A percentile compares a stretch with the other conserved stretches of the same genome.
Evolutionary conservation across 2,797 vertebrate species (phyloP).

Genomic region (Anolis apletophallus): DNA sequence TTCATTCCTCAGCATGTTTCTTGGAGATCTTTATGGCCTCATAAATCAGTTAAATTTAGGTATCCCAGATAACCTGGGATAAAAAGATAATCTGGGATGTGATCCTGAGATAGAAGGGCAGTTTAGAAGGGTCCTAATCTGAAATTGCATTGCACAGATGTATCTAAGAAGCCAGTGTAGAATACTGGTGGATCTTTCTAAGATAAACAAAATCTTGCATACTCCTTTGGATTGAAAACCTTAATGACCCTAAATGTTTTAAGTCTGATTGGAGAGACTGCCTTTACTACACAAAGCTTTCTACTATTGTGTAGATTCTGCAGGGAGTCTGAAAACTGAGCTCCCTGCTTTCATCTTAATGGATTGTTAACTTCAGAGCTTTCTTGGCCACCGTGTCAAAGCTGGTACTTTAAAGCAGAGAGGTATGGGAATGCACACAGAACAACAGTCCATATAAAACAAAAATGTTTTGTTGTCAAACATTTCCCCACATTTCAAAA

Average conservation of each 20-base stretch:
- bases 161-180: no score
- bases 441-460: slow-evolving; percentile 34
- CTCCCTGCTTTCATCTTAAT: slow-evolving; percentile 44
- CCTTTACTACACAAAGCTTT: neutral
- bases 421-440: neutral
- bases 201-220: neutral
- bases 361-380: slow-evolving; percentile 34
- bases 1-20: no score
- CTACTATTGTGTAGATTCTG: neutral
- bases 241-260: neutral
- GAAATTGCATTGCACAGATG: no score
- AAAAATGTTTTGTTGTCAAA: slow-evolving; percentile 19
- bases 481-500: slow-evolving; percentile 13
- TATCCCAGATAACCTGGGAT: no score
- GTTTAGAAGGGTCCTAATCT: no score
- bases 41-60: no score
- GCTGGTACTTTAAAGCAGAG: slow-evolving; percentile 16
- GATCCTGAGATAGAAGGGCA: no score
- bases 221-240: neutral
- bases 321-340: slow-evolving; percentile 43
- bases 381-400: slow-evolving; percentile 41
- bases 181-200: no score
- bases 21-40: no score
- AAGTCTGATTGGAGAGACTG: neutral
- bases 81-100: no score